A percentile compares a stretch with the other conserved stretches of the same genome.
These are phyloP conservation scores for Sepioteuthis lessoniana DNA, from an alignment of 2,888 invertebrate species.

Conservation along the genomic window DNA sequence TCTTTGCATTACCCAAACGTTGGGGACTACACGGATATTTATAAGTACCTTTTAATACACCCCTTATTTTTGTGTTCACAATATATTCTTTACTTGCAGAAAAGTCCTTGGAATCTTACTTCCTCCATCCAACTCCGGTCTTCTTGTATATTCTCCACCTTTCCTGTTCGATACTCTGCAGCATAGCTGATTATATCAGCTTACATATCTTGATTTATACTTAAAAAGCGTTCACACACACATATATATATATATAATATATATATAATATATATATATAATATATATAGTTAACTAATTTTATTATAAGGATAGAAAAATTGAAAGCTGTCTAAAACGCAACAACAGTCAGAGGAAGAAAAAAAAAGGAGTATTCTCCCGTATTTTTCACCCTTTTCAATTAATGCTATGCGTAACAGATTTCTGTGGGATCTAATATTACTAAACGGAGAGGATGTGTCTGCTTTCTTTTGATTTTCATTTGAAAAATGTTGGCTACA, in stretches of 20 bases:
- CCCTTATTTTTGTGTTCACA: neutral
- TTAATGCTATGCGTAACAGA: conserved; percentile 41
- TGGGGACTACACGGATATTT: neutral
- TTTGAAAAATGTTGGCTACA: conserved; percentile 44
- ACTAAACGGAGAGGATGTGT: conserved; percentile 37
- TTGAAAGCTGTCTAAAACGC: neutral
- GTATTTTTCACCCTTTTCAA: neutral
- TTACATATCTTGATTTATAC: neutral
- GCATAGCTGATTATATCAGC: conserved; percentile 39
- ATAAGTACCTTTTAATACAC: neutral
- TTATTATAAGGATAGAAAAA: neutral
- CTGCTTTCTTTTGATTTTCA: conserved; percentile 37
- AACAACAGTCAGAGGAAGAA: neutral
- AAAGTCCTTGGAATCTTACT: neutral
- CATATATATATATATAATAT: too few relatives aligned
- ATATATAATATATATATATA: too few relatives aligned
- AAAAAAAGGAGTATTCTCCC: neutral
- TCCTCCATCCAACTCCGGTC: neutral
- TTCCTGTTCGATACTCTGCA: conserved; percentile 9
- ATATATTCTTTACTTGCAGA: neutral
- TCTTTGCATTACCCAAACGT: neutral
- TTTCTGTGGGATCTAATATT: conserved; percentile 41
- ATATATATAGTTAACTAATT: neutral
- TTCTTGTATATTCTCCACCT: conserved; percentile 15
- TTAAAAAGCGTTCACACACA: neutral